Evolutionary conservation across 2,888 invertebrate species (phyloP).

Genomic region (Oegoconia quadripuncta): DNA sequence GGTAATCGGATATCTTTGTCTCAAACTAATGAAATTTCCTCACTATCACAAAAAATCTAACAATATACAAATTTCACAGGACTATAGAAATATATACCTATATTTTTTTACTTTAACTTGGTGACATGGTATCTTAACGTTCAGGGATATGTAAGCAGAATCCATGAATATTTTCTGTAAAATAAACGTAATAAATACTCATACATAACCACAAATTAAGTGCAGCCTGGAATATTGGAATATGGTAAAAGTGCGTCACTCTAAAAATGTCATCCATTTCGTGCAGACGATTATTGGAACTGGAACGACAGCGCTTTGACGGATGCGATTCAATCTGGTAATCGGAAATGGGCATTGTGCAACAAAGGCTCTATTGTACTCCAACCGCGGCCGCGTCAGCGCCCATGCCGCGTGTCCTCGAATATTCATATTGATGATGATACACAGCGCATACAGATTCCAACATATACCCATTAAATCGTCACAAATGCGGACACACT

Average conservation of each 20-base stretch:
- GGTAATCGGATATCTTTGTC: too few species aligned
- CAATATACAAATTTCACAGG: too few species aligned
- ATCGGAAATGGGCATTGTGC: conserved; percentile 77
- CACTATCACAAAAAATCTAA: too few species aligned
- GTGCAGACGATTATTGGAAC: conserved; percentile 50
- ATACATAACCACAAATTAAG: too few species aligned
- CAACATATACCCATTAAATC: conserved; percentile 26
- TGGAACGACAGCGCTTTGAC: conserved; percentile 45
- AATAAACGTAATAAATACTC: too few species aligned
- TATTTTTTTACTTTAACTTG: too few species aligned
- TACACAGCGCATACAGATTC: conserved; percentile 23
- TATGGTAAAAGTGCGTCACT: conserved; percentile 8
- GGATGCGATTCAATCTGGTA: conserved; percentile 74
- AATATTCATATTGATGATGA: conserved; percentile 46
- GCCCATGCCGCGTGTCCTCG: conserved; percentile 34
- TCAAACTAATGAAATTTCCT: too few species aligned
- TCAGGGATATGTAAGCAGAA: too few species aligned
- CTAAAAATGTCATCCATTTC: conserved; percentile 25
- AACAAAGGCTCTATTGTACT: conserved; percentile 71
- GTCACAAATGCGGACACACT: conserved; percentile 13
- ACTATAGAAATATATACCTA: too few species aligned
- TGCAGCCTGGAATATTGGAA: not conserved
- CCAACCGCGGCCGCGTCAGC: conserved; percentile 22
- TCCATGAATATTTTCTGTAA: too few species aligned
- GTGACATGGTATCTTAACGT: too few species aligned